Evolutionary conservation across 2,797 vertebrate species (phyloP).

Genomic region (Esox masquinongy): DNA sequence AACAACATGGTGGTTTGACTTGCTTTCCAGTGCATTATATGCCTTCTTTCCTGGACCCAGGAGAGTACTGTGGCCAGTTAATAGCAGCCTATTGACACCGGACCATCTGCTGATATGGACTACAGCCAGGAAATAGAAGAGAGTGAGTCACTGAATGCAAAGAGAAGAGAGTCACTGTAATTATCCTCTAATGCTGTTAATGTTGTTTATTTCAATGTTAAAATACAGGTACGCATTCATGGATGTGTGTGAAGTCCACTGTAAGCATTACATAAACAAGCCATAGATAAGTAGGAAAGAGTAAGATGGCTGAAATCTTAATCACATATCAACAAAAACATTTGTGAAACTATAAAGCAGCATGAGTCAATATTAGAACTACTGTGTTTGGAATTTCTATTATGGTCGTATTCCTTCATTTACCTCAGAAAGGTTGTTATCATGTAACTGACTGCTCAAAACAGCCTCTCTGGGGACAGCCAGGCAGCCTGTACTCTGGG

Average conservation of each 20-base stretch:
- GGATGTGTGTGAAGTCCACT: not conserved
- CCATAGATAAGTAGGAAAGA: not conserved
- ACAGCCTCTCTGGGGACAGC: conserved; percentile 51
- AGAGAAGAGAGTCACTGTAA: not conserved
- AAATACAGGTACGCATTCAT: not conserved
- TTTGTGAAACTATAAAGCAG: not conserved
- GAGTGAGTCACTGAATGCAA: not conserved
- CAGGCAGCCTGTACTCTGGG: conserved; percentile 58
- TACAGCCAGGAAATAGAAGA: conserved; percentile 58
- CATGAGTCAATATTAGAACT: not conserved
- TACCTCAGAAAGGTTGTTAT: conserved; percentile 44
- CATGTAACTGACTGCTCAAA: conserved; percentile 56
- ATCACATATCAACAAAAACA: not conserved
- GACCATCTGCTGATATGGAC: conserved; percentile 91
- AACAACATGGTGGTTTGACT: conserved; percentile 29
- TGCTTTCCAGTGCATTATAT: conserved; percentile 63
- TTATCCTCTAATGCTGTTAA: not conserved
- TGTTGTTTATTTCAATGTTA: not conserved
- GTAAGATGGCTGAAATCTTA: not conserved
- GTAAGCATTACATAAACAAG: too few relatives aligned
- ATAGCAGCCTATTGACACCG: conserved; percentile 90
- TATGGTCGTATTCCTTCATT: not conserved
- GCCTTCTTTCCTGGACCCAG: conserved; percentile 77
- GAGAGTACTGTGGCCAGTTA: conserved; percentile 86
- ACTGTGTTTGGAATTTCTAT: not conserved